Evolutionary conservation across 1,140 invertebrate genomes (phyloP).

Genomic region (Metopolophium dirhodum): DNA sequence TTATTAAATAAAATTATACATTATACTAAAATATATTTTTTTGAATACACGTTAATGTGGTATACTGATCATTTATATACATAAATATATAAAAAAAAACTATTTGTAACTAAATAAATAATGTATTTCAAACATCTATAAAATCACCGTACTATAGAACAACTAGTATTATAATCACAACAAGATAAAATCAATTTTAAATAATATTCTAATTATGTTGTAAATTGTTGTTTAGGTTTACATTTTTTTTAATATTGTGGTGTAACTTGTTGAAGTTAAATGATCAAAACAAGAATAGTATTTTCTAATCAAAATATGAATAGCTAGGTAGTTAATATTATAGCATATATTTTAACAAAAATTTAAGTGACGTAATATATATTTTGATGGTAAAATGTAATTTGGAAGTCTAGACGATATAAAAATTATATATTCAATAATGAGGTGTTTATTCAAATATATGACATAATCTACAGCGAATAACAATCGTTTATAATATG

Average conservation of each 20-base stretch:
- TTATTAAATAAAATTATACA: background rate
- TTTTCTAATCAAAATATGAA: constrained; percentile 33
- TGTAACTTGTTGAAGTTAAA: background rate
- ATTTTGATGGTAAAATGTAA: constrained; percentile 14
- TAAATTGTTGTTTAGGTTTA: background rate
- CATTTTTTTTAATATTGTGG: background rate
- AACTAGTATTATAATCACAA: background rate
- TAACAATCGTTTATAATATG: background rate
- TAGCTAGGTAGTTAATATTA: background rate
- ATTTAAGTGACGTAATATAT: background rate
- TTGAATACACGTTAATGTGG: no score
- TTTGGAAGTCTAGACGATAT: constrained; percentile 46
- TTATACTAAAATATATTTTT: no score
- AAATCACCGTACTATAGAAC: background rate
- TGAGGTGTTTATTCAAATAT: constrained; percentile 27
- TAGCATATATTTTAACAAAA: background rate
- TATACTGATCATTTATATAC: no score
- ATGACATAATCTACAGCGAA: background rate
- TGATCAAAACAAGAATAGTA: background rate
- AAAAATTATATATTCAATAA: constrained; percentile 33
- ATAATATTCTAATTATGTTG: background rate
- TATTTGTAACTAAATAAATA: background rate
- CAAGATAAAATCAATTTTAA: background rate
- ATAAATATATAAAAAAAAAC: background rate
- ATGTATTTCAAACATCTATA: background rate